A percentile compares a stretch with the other conserved stretches of the same genome.
These are phyloP conservation scores for Amphibalanus amphitrite DNA, from an alignment of 1,140 invertebrate species.

Conservation along the genomic window DNA sequence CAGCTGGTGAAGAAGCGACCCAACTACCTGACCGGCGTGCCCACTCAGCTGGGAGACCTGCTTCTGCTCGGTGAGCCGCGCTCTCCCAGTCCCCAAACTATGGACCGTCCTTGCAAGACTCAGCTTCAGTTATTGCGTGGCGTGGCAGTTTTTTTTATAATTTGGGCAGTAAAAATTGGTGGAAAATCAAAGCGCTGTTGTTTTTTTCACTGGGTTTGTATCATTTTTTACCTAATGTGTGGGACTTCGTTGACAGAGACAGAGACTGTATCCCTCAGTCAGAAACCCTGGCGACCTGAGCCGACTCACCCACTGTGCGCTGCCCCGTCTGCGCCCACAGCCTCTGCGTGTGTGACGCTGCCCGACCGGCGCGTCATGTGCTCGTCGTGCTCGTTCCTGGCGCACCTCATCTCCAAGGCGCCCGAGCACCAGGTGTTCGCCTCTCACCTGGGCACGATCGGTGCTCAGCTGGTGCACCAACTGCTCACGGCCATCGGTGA, in stretches of 20 bases:
- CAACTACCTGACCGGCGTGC: background rate
- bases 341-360: background rate
- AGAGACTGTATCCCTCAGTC: background rate
- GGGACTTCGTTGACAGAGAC: too few species aligned
- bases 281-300: background rate
- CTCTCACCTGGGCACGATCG: background rate
- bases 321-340: background rate
- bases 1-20: background rate
- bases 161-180: background rate
- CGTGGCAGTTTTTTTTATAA: too few species aligned
- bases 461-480: background rate
- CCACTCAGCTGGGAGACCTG: background rate
- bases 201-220: background rate
- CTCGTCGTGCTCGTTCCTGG: background rate
- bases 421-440: background rate
- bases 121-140: too few species aligned
- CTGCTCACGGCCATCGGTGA: background rate
- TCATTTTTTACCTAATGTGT: background rate
- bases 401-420: background rate
- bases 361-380: background rate
- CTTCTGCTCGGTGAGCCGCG: background rate
- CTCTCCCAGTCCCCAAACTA: background rate
- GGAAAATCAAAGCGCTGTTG: background rate
- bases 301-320: background rate
- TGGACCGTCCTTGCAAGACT: background rate